These are phyloP conservation scores for Melanogrammus aeglefinus DNA, from an alignment of 2,797 vertebrate species.

Conservation along the genomic window DNA sequence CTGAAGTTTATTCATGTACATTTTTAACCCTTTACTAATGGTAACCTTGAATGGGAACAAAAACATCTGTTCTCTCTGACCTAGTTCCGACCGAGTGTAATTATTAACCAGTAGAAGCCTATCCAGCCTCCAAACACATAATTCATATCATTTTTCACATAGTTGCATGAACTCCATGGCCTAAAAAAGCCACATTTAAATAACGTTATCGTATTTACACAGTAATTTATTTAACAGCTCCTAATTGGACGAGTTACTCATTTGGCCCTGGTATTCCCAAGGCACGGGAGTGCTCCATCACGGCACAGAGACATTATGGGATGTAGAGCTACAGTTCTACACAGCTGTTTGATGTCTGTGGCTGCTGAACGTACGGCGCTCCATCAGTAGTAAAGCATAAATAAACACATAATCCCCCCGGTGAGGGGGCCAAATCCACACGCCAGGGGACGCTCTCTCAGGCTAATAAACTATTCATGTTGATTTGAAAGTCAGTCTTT, in stretches of 20 bases:
- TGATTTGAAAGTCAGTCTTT: slow-evolving; percentile 64
- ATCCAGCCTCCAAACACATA: neutral
- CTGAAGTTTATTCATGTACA: no score
- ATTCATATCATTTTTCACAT: slow-evolving; percentile 16
- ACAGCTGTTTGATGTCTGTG: slow-evolving; percentile 71
- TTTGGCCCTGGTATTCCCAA: slow-evolving; percentile 65
- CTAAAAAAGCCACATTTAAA: slow-evolving; percentile 58
- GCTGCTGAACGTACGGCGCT: slow-evolving; percentile 44
- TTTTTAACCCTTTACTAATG: no score
- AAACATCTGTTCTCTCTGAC: no score
- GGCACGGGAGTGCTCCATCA: slow-evolving; percentile 58
- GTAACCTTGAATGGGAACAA: neutral
- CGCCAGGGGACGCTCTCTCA: slow-evolving; percentile 62
- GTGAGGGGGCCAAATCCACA: slow-evolving; percentile 56
- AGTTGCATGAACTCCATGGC: slow-evolving; percentile 40
- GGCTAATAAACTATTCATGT: slow-evolving; percentile 73
- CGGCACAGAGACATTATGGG: slow-evolving; percentile 56
- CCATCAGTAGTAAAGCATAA: slow-evolving; percentile 54
- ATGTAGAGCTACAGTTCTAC: slow-evolving; percentile 57
- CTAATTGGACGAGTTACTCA: slow-evolving; percentile 74
- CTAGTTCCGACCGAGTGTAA: no score
- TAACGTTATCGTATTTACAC: slow-evolving; percentile 49
- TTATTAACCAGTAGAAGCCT: no score
- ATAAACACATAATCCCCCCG: slow-evolving; percentile 64
- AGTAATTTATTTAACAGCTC: slow-evolving; percentile 73